Base-by-base conservation (phyloP, 30 jellyfish, hydroid and myxozoan species). In the Catostylus mosaicus region DNA sequence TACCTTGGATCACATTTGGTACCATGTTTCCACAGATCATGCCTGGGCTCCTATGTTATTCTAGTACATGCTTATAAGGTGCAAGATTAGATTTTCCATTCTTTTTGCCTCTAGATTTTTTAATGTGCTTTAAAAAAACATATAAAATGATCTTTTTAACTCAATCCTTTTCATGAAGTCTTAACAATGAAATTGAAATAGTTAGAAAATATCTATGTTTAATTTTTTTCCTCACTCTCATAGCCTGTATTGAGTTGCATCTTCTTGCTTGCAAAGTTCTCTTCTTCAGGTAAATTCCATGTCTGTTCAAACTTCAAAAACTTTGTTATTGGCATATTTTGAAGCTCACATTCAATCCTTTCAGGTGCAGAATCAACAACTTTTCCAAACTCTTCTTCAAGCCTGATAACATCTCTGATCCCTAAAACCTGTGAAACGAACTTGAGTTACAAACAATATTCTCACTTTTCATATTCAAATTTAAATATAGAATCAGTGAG, bases 261-360 rank as follows among this genome's bases (percentile, higher is more conserved):
- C 30, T 47, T 64, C 67, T 32, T 52, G 52, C 30, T 43, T 2
- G 75, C 69, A 38, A 23, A 0, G n/a, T 63, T 67, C 23, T 74
- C 85, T 24, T 60, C 80, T 20, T 23, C 73, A 29, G 85, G 89
- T 20, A 52, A 2, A 35, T 75, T 62, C 79, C 76, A 67, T 19
- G 85, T 67, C 1, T 67, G 76, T 23, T 68, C 78, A 31, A 35
- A 48, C 10, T 46, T 50, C 52, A 85, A 51, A 43, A 76, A 85
- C 12, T 72, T 32, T 34, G 87, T 33, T 10, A 82, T 66, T n/a
- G 91, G 90, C 62, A 83, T 84, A 56, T 84, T 90, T 59, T 90
- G 97, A 11, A 67, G 33, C 48, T 62, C 32, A 50, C 97, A 90
- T 77, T 77, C 90, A 31, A 90, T 90, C 32, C 90, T 56, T 36